Evolutionary conservation across 2,888 invertebrate species (phyloP).

Genomic region (Agrotis clavis): DNA sequence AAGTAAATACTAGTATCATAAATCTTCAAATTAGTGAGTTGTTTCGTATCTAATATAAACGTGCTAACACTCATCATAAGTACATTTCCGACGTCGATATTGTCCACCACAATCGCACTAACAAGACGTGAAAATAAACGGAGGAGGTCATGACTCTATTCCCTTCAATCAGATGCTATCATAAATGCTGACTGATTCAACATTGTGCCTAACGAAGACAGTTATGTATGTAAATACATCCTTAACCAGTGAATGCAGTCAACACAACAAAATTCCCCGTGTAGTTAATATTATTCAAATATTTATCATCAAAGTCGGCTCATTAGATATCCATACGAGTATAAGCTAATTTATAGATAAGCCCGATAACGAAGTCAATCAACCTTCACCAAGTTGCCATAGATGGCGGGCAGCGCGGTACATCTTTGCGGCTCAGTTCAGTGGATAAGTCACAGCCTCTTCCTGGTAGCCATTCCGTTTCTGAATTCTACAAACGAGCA

Average conservation of each 20-base stretch:
- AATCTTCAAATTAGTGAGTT: constrained; percentile 2
- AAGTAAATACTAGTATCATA: not conserved
- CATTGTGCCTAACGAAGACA: constrained; percentile 71
- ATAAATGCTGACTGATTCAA: constrained; percentile 69
- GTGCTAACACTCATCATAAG: constrained; percentile 25
- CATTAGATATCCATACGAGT: constrained; percentile 70
- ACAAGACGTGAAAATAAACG: constrained; percentile 79
- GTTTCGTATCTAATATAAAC: constrained; percentile 11
- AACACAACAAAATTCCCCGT: constrained; percentile 56
- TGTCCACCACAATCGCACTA: constrained; percentile 79
- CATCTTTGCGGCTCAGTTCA: constrained; percentile 80
- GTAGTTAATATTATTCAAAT: constrained; percentile 59
- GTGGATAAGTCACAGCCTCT: constrained; percentile 85
- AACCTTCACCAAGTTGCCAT: constrained; percentile 80
- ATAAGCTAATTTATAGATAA: constrained; percentile 77
- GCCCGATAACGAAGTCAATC: constrained; percentile 83
- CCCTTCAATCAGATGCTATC: constrained; percentile 73
- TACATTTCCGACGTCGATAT: constrained; percentile 62
- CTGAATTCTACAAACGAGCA: constrained; percentile 88
- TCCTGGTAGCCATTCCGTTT: constrained; percentile 85
- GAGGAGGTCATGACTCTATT: constrained; percentile 76
- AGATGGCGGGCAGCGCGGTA: constrained; percentile 76
- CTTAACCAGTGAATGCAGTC: constrained; percentile 58
- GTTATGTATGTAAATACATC: constrained; percentile 64
- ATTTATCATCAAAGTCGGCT: constrained; percentile 66